Percentiles rank a stretch among this genome's conserved stretches.
Conservation (phyloP, 1,140 invertebrate species). For the Condylostylus longicornis region DNA sequence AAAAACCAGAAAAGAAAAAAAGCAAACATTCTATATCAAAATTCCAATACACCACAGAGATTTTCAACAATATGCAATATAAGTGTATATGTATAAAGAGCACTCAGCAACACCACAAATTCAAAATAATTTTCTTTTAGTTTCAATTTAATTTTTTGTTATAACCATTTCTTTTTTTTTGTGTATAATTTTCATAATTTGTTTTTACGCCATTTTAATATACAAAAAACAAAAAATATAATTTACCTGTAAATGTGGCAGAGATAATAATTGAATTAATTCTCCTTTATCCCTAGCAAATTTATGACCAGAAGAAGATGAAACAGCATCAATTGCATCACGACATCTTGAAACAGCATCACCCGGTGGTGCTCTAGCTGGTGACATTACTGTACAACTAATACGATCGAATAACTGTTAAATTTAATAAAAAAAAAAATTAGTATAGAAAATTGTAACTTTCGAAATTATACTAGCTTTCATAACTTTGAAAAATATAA, state of each 20-base stretch:
- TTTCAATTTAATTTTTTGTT: neutral
- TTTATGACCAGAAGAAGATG: constrained; percentile 23
- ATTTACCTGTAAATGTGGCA: constrained; percentile 77
- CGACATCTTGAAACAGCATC: constrained; percentile 65
- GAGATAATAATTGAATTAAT: constrained; percentile 59
- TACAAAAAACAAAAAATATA: no score
- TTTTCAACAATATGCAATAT: no score
- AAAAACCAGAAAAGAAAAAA: no score
- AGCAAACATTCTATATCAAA: no score
- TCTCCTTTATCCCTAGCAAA: constrained; percentile 51
- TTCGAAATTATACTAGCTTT: constrained; percentile 2
- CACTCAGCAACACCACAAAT: no score
- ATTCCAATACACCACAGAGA: no score
- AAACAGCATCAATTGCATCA: constrained; percentile 48
- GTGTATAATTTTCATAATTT: neutral
- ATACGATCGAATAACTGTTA: constrained; percentile 74
- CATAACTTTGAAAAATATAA: no score
- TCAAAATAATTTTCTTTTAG: neutral
- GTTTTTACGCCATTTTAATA: neutral
- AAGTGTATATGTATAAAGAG: no score
- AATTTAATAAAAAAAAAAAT: constrained; percentile 2
- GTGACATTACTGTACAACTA: constrained; percentile 57
- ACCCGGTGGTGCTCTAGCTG: constrained; percentile 52
- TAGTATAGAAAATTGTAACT: constrained; percentile 14
- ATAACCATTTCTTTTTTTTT: neutral